Conservation (phyloP, 2,888 invertebrate species). For the Papilio protenor region DNA sequence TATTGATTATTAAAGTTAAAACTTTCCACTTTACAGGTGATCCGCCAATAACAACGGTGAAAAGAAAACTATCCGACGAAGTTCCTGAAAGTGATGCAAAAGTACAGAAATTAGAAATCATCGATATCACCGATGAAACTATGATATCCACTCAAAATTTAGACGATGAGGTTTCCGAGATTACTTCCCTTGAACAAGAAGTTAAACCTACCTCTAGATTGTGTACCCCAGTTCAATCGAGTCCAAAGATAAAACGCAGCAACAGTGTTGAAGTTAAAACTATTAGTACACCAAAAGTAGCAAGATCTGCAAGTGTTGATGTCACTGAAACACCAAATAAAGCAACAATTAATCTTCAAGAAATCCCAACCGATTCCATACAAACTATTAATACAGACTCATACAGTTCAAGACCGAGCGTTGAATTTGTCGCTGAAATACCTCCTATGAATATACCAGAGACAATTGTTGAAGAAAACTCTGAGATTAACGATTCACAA, state of each 20-base stretch:
- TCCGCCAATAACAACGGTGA: constrained; percentile 54
- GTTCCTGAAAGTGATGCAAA: constrained; percentile 62
- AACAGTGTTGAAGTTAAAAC: constrained; percentile 70
- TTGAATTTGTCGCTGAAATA: constrained; percentile 66
- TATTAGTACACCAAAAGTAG: constrained; percentile 70
- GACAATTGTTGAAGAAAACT: constrained; percentile 64
- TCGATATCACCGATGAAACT: constrained; percentile 57
- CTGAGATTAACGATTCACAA: constrained; percentile 72
- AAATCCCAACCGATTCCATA: constrained; percentile 44
- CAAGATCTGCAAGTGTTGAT: constrained; percentile 72
- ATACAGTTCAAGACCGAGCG: constrained; percentile 60
- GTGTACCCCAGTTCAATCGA: constrained; percentile 66
- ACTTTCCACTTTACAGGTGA: constrained; percentile 59
- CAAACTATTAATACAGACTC: constrained; percentile 51
- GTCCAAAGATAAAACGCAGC: constrained; percentile 73
- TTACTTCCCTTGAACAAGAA: constrained; percentile 61
- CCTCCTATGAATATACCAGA: constrained; percentile 60
- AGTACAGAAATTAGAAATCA: constrained; percentile 68
- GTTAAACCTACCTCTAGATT: constrained; percentile 67
- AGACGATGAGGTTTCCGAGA: constrained; percentile 73
- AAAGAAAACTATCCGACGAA: constrained; percentile 72
- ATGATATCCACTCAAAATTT: constrained; percentile 64
- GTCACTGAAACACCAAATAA: constrained; percentile 62
- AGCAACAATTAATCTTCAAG: constrained; percentile 53
- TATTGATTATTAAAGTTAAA: neutral